Conservation (phyloP, 2,797 vertebrate genomes). For the Microchirus variegatus region DNA sequence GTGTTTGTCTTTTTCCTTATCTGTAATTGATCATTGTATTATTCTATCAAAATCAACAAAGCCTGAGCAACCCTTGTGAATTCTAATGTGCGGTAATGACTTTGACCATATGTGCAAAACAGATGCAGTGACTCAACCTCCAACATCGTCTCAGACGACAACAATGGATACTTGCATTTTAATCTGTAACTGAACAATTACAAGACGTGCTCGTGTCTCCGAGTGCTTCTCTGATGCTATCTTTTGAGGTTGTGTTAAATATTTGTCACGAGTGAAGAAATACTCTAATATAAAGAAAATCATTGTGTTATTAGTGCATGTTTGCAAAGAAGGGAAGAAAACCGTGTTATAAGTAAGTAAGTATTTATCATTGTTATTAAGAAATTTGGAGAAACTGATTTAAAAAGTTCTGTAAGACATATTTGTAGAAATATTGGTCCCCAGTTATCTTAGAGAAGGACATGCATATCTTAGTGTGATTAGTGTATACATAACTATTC, state of each 20-base stretch:
- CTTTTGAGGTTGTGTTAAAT: not conserved
- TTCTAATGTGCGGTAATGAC: constrained; percentile 74
- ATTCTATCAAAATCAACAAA: constrained; percentile 61
- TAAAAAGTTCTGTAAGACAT: constrained; percentile 1
- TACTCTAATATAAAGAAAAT: constrained; percentile 2
- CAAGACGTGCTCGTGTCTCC: constrained; percentile 13
- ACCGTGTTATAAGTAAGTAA: no score
- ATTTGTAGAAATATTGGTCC: not conserved
- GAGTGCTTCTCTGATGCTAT: constrained; percentile 8
- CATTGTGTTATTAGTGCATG: no score
- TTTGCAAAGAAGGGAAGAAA: no score
- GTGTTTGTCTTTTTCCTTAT: constrained; percentile 43
- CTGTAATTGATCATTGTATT: constrained; percentile 61
- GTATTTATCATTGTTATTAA: constrained; percentile 6
- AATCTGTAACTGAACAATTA: constrained; percentile 39
- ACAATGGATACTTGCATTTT: constrained; percentile 46
- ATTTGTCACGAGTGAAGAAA: not conserved
- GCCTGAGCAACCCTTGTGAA: constrained; percentile 54
- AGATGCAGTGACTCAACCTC: constrained; percentile 63
- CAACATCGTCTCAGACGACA: constrained; percentile 46
- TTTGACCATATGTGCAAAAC: constrained; percentile 75
- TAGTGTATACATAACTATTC: no score
- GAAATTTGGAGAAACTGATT: constrained; percentile 1
- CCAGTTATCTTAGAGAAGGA: constrained; percentile 20
- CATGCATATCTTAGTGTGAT: not conserved